Conservation (phyloP, 1,140 invertebrate genomes). For the Nasonia vitripennis region DNA sequence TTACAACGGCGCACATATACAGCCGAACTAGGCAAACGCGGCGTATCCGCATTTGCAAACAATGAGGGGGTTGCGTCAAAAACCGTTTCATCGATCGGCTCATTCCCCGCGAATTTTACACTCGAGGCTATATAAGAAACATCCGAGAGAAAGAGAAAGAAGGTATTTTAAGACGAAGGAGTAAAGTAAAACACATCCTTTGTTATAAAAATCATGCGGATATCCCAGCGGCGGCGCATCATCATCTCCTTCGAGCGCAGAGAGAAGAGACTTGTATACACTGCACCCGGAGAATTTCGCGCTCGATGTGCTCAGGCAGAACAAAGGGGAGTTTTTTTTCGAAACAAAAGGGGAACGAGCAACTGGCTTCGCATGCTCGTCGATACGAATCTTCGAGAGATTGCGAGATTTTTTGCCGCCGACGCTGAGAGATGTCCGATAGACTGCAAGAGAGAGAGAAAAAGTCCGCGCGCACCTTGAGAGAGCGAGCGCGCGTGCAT, state of each 20-base stretch:
- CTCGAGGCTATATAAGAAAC: neutral
- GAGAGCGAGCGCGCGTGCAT: conserved; percentile 3
- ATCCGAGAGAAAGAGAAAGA: neutral
- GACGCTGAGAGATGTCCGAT: conserved; percentile 33
- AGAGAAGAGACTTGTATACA: neutral
- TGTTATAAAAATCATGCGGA: conserved; percentile 48
- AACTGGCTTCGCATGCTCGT: conserved; percentile 33
- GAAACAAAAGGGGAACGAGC: conserved; percentile 42
- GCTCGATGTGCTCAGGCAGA: conserved; percentile 20
- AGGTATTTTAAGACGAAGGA: neutral
- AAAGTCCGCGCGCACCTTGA: neutral
- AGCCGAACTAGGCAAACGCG: too few relatives aligned
- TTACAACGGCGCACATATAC: neutral
- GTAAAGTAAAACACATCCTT: conserved; percentile 44
- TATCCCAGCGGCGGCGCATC: neutral
- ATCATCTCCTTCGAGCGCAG: neutral
- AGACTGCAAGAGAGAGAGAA: neutral
- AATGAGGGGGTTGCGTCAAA: conserved; percentile 50
- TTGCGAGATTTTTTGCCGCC: conserved; percentile 50
- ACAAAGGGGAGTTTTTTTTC: conserved; percentile 50
- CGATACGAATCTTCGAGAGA: conserved; percentile 51
- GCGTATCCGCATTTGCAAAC: conserved; percentile 50
- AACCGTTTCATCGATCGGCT: conserved; percentile 30
- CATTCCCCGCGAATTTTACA: neutral
- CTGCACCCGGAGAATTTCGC: neutral